Percentiles rank a stretch among this genome's conserved stretches.
Conservation (phyloP, 2,797 vertebrate genomes). For the Nyctibius grandis region DNA sequence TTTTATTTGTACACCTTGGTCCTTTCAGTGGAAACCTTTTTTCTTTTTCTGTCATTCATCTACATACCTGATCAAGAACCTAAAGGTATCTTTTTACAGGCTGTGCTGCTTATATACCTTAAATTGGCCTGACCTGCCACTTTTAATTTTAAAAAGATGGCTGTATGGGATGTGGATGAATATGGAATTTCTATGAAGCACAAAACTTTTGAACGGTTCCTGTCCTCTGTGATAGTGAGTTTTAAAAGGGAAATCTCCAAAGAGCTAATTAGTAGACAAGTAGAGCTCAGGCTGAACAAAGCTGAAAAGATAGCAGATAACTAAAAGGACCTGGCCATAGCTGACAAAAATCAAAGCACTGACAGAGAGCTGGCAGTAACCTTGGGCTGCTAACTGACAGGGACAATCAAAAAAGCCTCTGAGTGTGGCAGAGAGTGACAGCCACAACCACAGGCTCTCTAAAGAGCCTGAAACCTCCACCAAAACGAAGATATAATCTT, state of each 20-base stretch:
- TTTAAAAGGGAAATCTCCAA: conserved; percentile 98
- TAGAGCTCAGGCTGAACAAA: conserved; percentile 93
- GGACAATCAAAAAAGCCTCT: conserved; percentile 86
- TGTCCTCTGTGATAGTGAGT: conserved; percentile 85
- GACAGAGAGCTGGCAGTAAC: conserved; percentile 90
- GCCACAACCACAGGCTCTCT: conserved; percentile 65
- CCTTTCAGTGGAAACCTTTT: conserved; percentile 62
- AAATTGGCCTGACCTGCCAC: conserved; percentile 84
- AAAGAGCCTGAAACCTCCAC: conserved; percentile 61
- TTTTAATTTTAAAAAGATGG: conserved; percentile 82
- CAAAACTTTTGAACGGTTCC: conserved; percentile 86
- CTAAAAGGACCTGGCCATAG: conserved; percentile 89
- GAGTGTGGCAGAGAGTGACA: conserved; percentile 79
- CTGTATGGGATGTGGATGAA: conserved; percentile 77
- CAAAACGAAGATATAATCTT: conserved; percentile 64
- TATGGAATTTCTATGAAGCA: conserved; percentile 83
- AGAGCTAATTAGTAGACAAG: conserved; percentile 99
- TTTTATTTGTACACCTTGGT: conserved; percentile 71
- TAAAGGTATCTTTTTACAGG: conserved; percentile 63
- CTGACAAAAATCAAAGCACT: conserved; percentile 90
- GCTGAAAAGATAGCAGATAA: conserved; percentile 86
- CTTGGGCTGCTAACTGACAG: conserved; percentile 91
- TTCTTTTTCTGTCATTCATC: conserved; percentile 68
- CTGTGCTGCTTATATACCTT: conserved; percentile 72
- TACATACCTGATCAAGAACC: conserved; percentile 77